A percentile compares a stretch with the other conserved stretches of the same genome.
Evolutionary conservation across 92 coral and sea anemone genomes (phyloP).

Genomic region (Epizoanthus illoricatus): DNA sequence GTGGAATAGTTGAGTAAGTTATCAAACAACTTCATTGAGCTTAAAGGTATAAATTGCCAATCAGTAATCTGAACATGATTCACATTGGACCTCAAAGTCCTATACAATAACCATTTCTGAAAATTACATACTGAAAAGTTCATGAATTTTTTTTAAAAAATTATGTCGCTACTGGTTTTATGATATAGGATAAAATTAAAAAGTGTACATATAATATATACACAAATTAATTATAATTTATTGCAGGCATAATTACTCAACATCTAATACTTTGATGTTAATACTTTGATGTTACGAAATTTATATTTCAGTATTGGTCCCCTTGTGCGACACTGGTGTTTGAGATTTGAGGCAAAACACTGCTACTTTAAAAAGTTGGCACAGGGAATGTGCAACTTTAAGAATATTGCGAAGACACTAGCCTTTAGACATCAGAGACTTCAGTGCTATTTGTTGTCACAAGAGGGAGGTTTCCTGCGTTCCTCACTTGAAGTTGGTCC

Average conservation of each 20-base stretch:
- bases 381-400: conserved; percentile 49
- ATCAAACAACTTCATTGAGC: background rate
- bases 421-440: conserved; percentile 52
- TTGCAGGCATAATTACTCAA: background rate
- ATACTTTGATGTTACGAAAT: background rate
- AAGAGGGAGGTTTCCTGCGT: conserved; percentile 48
- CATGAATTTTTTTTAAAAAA: no score
- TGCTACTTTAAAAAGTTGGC: conserved; percentile 45
- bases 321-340: conserved; percentile 53
- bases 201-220: no score
- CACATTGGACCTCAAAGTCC: background rate
- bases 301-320: conserved; percentile 43
- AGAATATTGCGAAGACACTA: conserved; percentile 40
- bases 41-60: background rate
- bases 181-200: no score
- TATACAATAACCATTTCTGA: no score
- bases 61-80: background rate
- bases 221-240: background rate
- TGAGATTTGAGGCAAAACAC: conserved; percentile 57
- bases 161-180: no score
- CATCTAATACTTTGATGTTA: background rate
- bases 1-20: background rate
- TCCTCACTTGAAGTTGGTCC: conserved; percentile 48
- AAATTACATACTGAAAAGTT: no score
- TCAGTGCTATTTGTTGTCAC: conserved; percentile 47